Conservation (phyloP, 2,113 vertebrate species). For the Peromyscus californicus region DNA sequence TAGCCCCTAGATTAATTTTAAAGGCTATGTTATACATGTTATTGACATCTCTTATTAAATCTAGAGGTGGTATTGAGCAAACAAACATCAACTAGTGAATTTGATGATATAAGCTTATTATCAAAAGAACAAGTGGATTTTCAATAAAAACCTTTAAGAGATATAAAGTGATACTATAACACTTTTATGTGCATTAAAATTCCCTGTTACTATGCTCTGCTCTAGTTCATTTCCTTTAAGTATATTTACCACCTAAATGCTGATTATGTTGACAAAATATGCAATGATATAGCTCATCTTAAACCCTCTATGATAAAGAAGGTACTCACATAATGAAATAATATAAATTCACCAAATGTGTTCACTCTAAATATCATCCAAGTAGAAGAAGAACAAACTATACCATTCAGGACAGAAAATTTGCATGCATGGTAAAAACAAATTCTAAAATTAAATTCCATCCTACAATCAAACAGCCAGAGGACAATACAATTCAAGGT, state of each 20-base stretch:
- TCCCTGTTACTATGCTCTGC: not conserved
- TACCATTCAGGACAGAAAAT: not conserved
- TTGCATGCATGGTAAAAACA: slow-evolving; percentile 29
- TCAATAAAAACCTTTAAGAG: slow-evolving; percentile 6
- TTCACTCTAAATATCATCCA: not conserved
- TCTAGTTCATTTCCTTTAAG: slow-evolving; percentile 40
- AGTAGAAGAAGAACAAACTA: not conserved
- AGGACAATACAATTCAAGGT: not conserved
- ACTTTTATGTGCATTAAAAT: slow-evolving; percentile 44
- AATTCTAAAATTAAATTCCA: slow-evolving; percentile 39
- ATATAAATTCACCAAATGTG: not conserved
- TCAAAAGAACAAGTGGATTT: slow-evolving; percentile 1
- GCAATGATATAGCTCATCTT: slow-evolving; percentile 12
- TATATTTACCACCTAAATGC: slow-evolving; percentile 20
- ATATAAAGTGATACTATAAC: not conserved
- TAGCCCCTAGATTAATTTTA: not conserved
- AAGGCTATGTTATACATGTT: not conserved
- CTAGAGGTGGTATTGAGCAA: not conserved
- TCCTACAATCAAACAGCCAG: not conserved
- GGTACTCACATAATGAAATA: not conserved
- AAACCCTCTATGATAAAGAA: slow-evolving; percentile 15
- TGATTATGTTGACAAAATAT: slow-evolving; percentile 17
- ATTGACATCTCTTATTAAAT: slow-evolving; percentile 1
- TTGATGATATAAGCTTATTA: not conserved
- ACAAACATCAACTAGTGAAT: not conserved